These are phyloP conservation scores for Nibea coibor DNA, from an alignment of 2,113 vertebrate genomes.

Conservation along the genomic window DNA sequence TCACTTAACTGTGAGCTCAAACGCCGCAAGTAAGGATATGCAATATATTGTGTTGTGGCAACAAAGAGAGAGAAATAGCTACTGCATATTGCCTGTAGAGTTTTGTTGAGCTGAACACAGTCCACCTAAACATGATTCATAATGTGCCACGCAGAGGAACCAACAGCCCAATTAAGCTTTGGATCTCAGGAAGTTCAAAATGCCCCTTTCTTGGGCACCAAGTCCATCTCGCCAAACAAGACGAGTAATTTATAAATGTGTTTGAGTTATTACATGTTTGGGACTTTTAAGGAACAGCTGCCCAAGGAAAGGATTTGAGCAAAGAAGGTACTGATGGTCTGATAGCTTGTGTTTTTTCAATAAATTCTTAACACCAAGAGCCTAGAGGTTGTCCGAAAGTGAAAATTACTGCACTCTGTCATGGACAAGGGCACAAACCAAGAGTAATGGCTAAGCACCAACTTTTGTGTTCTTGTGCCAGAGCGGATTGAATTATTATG, in stretches of 20 bases:
- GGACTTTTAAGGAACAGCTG: not conserved
- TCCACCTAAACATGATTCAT: not conserved
- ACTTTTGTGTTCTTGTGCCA: conserved; percentile 64
- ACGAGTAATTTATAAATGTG: not conserved
- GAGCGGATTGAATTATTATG: conserved; percentile 75
- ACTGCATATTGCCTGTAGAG: no score
- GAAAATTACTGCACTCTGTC: conserved; percentile 67
- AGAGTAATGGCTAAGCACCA: conserved; percentile 60
- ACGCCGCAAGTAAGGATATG: not conserved
- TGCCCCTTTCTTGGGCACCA: not conserved
- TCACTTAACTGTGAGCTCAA: not conserved
- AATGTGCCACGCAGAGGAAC: not conserved
- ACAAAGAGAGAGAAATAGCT: not conserved
- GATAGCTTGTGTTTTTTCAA: conserved; percentile 4
- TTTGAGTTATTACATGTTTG: conserved; percentile 1
- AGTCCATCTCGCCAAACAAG: not conserved
- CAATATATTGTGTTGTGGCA: not conserved
- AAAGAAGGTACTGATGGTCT: not conserved
- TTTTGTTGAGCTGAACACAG: not conserved
- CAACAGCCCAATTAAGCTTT: not conserved
- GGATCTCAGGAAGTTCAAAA: not conserved
- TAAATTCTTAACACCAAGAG: conserved; percentile 33
- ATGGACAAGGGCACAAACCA: conserved; percentile 53
- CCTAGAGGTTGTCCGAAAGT: conserved; percentile 46
- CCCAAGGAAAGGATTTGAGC: not conserved